A percentile compares a stretch with the other conserved stretches of the same genome.
Evolutionary conservation across 2,797 vertebrate species (phyloP).

Genomic region (Anguilla pacifica): DNA sequence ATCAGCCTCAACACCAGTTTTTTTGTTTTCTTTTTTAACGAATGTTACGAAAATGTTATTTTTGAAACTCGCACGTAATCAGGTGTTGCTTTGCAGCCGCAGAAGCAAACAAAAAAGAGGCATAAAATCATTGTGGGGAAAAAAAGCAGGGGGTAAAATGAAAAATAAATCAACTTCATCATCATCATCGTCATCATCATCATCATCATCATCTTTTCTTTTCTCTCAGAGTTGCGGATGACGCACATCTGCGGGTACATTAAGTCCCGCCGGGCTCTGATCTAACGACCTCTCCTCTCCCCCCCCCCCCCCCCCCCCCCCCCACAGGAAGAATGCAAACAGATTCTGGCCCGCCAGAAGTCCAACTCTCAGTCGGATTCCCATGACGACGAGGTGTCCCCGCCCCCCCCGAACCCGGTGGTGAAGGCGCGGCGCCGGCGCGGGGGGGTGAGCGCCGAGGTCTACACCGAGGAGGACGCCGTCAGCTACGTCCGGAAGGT

Average conservation of each 20-base stretch:
- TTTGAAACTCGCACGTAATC: background rate
- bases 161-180: background rate
- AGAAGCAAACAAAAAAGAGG: background rate
- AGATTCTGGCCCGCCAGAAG: slow-evolving; percentile 92
- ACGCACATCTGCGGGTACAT: too few species aligned
- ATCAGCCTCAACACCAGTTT: background rate
- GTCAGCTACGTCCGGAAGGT: slow-evolving; percentile 98
- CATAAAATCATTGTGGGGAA: background rate
- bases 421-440: slow-evolving; percentile 88
- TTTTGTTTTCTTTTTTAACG: background rate
- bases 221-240: too few species aligned
- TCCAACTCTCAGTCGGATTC: slow-evolving; percentile 92
- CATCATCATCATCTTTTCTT: too few species aligned
- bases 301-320: background rate
- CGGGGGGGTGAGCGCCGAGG: slow-evolving; percentile 93
- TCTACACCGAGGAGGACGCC: slow-evolving; percentile 97
- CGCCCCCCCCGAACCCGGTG: slow-evolving; percentile 88
- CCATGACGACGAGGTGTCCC: slow-evolving; percentile 91
- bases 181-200: too few species aligned
- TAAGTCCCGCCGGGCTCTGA: background rate
- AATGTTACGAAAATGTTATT: background rate
- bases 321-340: slow-evolving; percentile 93
- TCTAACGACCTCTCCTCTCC: background rate
- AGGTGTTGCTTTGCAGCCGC: background rate
- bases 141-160: background rate